A percentile compares a stretch with the other conserved stretches of the same genome.
Evolutionary conservation across 53 echinoderm and acorn worm species (phyloP).

Genomic region (Astropecten irregularis): DNA sequence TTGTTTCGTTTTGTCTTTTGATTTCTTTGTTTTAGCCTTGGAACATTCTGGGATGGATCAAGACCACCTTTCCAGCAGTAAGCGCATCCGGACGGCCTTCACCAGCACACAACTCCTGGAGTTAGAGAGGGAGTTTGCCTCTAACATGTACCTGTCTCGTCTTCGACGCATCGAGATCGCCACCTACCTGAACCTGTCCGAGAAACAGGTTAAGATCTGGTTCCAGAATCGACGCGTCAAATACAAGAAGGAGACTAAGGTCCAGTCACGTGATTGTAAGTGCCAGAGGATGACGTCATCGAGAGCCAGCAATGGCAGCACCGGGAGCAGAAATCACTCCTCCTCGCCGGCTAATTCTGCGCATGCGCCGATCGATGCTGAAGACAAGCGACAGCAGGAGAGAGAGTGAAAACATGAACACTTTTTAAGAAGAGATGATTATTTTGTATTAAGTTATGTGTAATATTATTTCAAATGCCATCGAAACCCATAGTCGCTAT

Average conservation of each 20-base stretch:
- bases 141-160: constrained; percentile 99
- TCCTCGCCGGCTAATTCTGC: constrained; percentile 59
- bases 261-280: constrained; percentile 87
- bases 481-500: too few relatives aligned
- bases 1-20: background rate
- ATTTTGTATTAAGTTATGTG: background rate
- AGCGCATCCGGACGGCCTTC: constrained; percentile 93
- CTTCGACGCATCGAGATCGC: constrained; percentile 97
- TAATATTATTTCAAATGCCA: background rate
- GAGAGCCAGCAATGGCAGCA: constrained; percentile 48
- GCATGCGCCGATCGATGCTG: constrained; percentile 62
- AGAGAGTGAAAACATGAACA: background rate
- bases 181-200: constrained; percentile 94
- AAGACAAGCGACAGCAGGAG: constrained; percentile 56
- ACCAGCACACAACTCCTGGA: constrained; percentile 97
- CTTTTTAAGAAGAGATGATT: too few relatives aligned
- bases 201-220: constrained; percentile 99
- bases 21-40: constrained; percentile 16
- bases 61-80: constrained; percentile 76
- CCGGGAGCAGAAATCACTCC: constrained; percentile 22
- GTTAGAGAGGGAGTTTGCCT: constrained; percentile 90
- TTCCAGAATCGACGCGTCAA: constrained; percentile 99
- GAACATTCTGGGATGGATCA: constrained; percentile 49
- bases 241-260: constrained; percentile 97
- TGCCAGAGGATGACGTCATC: constrained; percentile 88